These are phyloP conservation scores for Lota lota DNA, from an alignment of 2,113 vertebrate genomes.

Conservation along the genomic window DNA sequence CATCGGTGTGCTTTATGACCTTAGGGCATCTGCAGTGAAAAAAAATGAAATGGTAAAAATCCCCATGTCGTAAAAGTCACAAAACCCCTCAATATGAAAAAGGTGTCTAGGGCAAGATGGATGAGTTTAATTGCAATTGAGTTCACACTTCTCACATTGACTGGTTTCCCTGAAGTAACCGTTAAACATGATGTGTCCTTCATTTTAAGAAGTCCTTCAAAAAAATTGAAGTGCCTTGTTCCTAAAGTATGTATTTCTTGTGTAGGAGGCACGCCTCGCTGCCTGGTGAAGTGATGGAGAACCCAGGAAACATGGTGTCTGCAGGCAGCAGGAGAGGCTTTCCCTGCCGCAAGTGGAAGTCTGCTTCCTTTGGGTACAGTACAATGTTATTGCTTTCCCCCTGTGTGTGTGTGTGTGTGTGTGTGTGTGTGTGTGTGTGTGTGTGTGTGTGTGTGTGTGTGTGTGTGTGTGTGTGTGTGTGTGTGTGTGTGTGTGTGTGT, in stretches of 20 bases:
- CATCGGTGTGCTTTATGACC: neutral
- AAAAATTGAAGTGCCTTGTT: neutral
- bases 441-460: constrained; percentile 19
- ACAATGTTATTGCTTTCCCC: constrained; percentile 23
- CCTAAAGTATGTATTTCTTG: constrained; percentile 1
- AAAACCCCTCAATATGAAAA: neutral
- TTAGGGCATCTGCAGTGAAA: neutral
- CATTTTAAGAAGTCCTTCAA: neutral
- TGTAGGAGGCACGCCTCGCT: constrained; percentile 69
- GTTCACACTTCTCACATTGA: neutral
- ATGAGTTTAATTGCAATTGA: constrained; percentile 12
- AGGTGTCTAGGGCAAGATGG: neutral
- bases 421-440: constrained; percentile 18
- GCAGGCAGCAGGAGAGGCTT: constrained; percentile 54
- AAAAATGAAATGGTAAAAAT: neutral
- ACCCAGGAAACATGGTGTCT: constrained; percentile 41
- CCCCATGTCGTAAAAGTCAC: constrained; percentile 4
- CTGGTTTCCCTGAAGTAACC: neutral
- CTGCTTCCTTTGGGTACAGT: constrained; percentile 74
- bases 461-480: constrained; percentile 18
- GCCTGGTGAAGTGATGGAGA: constrained; percentile 53
- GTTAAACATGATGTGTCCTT: constrained; percentile 27
- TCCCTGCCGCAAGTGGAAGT: constrained; percentile 72
- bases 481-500: constrained; percentile 10
- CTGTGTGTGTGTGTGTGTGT: no score